Base-by-base conservation (phyloP, 2,888 invertebrate species). In the Ceramica pisi region DNA sequence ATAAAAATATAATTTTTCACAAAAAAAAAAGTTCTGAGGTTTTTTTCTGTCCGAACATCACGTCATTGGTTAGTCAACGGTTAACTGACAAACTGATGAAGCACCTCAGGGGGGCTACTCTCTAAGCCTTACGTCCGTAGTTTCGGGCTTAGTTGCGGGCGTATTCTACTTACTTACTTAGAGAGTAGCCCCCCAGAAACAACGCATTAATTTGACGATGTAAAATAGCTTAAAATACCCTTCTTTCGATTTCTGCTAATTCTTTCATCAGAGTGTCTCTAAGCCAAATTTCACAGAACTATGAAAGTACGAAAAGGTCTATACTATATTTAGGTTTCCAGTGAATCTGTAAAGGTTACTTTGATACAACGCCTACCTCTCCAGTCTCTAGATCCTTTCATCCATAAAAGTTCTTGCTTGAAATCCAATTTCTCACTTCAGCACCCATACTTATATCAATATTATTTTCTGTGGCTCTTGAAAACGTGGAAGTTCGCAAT, bases 401-500 rank as follows among this genome's bases (percentile, higher is more conserved):
- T 51, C 46, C 19, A 51, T 59, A 78, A 63, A 67, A 82, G 38
- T 72, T 72, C 50, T 65, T 59, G 60, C 78, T 78, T 51, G 50
- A 78, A 82, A 82, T 68, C 68, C 67, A 78, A 80, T 82, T 80
- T 78, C 63, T 8, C 74, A 73, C 68, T 66, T 73, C 80, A 60
- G 55, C 78, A 63, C 35, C 68, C 44, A 31, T 72, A 68, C 64
- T 68, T 75, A 70, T 73, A 70, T 71, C 72, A 72, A 83, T 85
- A 85, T 75, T 71, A 74, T 71, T 73, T 75, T 53, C 65, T 65
- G 21, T 41, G 62, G 60, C 56, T 78, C 59, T 75, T 44, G 69
- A 73, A 75, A 73, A 66, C 79, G 60, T 59, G 57, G 31, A 72
- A 80, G 74, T 81, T 86, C 67, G 68, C 75, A 82, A 86, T 86